Conservation (phyloP, 2,797 vertebrate genomes). For the Halcyon smyrnensis region DNA sequence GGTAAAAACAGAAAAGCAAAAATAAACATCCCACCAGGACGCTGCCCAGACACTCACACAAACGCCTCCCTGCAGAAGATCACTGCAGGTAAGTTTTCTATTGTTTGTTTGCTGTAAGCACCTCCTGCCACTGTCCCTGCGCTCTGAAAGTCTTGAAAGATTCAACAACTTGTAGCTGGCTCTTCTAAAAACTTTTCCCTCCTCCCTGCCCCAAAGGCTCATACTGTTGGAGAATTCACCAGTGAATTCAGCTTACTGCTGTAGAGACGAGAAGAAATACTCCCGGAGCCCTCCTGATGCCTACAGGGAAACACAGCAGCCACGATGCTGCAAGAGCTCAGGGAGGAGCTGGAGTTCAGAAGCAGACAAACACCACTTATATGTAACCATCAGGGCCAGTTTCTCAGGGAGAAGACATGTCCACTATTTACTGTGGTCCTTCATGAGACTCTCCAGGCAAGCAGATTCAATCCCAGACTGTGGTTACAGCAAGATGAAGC, state of each 20-base stretch:
- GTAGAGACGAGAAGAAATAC: neutral
- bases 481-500: neutral
- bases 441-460: neutral
- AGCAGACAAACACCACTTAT: rapidly evolving
- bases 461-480: neutral
- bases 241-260: neutral
- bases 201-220: neutral
- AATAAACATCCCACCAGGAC: neutral
- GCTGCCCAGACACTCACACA: neutral
- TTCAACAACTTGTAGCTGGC: neutral
- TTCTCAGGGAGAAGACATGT: neutral
- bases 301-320: neutral
- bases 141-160: neutral
- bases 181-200: neutral
- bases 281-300: neutral
- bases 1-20: neutral
- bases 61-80: neutral
- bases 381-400: neutral
- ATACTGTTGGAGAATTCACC: neutral
- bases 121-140: neutral
- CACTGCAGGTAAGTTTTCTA: neutral
- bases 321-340: neutral
- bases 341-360: neutral
- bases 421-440: neutral
- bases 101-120: neutral